Evolutionary conservation across 92 coral and sea anemone genomes (phyloP).

Genomic region (Micromussa lordhowensis): DNA sequence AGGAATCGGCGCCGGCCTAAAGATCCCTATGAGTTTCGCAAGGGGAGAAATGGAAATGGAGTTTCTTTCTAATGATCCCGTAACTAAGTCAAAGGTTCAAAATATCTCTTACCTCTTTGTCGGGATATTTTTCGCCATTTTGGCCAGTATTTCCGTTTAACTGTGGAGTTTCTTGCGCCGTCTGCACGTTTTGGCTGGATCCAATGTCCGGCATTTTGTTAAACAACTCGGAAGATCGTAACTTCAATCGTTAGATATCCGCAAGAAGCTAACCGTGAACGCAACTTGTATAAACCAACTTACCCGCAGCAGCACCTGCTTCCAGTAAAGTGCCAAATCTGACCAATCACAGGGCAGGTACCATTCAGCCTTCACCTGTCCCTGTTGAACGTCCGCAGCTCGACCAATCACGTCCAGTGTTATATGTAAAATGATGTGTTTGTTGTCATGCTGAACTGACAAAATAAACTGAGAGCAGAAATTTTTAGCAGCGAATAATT

Average conservation of each 20-base stretch:
- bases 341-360: constrained; percentile 23
- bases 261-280: constrained; percentile 10
- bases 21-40: not conserved
- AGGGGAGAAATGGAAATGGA: not conserved
- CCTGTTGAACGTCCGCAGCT: not conserved
- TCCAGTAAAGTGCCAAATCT: not conserved
- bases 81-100: not conserved
- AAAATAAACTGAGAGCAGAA: not conserved
- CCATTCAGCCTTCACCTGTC: constrained; percentile 33
- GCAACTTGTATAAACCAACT: constrained; percentile 21
- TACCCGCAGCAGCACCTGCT: constrained; percentile 34
- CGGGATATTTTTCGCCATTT: constrained; percentile 10
- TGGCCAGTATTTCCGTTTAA: not conserved
- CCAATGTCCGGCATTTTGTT: constrained; percentile 54
- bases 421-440: not conserved
- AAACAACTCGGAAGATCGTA: constrained; percentile 23
- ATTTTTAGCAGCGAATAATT: constrained; percentile 7
- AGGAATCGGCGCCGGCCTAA: not conserved
- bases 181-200: constrained; percentile 34
- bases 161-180: constrained; percentile 1
- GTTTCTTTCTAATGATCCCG: no score
- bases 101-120: constrained; percentile 24
- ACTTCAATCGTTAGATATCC: constrained; percentile 5
- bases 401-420: constrained; percentile 25
- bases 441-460: constrained; percentile 7